Conservation (phyloP, 2,888 invertebrate species). For the Panorpa germanica region DNA sequence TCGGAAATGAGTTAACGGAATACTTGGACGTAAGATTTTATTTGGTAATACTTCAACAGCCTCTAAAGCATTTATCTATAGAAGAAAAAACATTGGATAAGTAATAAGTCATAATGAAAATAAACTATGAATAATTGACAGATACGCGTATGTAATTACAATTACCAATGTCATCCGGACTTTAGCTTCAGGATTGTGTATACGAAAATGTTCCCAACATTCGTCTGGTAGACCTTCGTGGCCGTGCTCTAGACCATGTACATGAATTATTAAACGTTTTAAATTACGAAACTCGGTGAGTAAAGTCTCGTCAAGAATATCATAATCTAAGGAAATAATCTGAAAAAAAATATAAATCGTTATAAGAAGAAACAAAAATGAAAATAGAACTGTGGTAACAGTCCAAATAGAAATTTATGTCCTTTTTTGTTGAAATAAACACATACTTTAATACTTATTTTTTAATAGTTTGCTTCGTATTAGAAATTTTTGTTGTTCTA, state of each 20-base stretch:
- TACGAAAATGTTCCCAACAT: constrained; percentile 39
- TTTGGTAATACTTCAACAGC: constrained; percentile 39
- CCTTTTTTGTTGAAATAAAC: no score
- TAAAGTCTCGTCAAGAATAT: constrained; percentile 1
- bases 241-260: constrained; percentile 43
- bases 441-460: no score
- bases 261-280: constrained; percentile 43
- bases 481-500: no score
- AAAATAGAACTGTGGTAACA: no score
- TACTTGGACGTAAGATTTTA: constrained; percentile 40
- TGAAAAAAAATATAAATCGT: no score
- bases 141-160: background rate
- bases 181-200: constrained; percentile 32
- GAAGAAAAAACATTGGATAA: constrained; percentile 19
- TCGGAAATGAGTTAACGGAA: constrained; percentile 55
- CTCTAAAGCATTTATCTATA: constrained; percentile 43
- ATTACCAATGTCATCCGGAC: constrained; percentile 30
- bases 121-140: background rate
- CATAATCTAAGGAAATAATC: background rate
- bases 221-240: constrained; percentile 41
- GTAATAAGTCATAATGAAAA: background rate
- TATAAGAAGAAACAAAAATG: no score
- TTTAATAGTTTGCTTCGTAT: no score
- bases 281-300: constrained; percentile 15
- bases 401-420: no score